These are phyloP conservation scores for Setophaga coronata DNA, from an alignment of 2,113 vertebrate species.

Conservation along the genomic window DNA sequence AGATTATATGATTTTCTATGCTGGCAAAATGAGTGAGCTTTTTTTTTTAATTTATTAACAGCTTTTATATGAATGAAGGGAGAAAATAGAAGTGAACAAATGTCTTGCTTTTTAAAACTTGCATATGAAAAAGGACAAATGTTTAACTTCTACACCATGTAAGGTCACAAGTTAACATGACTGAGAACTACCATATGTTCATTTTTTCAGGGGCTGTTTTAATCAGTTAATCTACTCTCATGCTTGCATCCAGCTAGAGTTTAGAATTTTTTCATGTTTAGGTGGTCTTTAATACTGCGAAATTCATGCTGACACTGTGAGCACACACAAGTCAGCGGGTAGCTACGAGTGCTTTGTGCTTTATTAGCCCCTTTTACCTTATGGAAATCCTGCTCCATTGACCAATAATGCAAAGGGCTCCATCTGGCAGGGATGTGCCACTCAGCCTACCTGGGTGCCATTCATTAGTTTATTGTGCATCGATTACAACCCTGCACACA, in stretches of 20 bases:
- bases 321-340: not conserved
- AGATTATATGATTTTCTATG: not conserved
- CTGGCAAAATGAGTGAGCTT: not conserved
- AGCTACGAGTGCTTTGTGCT: not conserved
- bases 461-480: not conserved
- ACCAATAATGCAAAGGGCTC: not conserved
- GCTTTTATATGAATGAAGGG: not conserved
- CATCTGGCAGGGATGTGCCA: not conserved
- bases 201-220: not conserved
- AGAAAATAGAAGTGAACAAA: not conserved
- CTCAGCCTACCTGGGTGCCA: not conserved
- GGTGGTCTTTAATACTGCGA: not conserved
- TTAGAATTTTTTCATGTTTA: not conserved
- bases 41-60: not conserved
- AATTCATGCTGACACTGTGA: not conserved
- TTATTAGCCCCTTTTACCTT: slow-evolving; percentile 6
- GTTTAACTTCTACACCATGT: not conserved
- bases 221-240: not conserved
- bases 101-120: not conserved
- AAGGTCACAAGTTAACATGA: rapidly evolving
- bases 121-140: not conserved
- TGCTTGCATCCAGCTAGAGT: not conserved
- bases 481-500: not conserved
- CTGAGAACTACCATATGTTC: not conserved
- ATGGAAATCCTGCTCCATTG: not conserved